A percentile compares a stretch with the other conserved stretches of the same genome.
phyloP scores from a whole-genome alignment of 1,140 invertebrate genomes.

The Microplitis demolitor region DNA sequence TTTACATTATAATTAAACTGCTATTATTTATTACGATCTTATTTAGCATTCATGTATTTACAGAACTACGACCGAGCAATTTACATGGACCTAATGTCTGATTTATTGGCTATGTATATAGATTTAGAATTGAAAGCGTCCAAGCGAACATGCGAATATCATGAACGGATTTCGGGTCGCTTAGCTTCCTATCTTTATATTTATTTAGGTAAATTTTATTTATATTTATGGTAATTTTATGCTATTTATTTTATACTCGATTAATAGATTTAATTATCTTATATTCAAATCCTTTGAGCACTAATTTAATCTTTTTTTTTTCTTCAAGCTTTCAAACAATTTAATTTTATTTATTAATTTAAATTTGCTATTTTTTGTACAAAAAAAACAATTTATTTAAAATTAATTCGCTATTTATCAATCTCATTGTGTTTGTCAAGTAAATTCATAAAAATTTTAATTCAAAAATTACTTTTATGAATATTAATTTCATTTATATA shows the following conservation, averaged over 20 bases:
- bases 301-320: too few relatives aligned
- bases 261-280: too few relatives aligned
- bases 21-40: background rate
- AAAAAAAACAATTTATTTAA: background rate
- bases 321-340: too few relatives aligned
- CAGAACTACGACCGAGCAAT: constrained; percentile 49
- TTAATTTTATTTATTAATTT: too few relatives aligned
- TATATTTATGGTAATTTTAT: background rate
- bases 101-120: constrained; percentile 59
- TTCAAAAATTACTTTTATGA: too few relatives aligned
- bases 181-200: constrained; percentile 56
- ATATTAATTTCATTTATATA: too few relatives aligned
- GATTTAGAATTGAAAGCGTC: constrained; percentile 61
- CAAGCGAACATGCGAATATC: constrained; percentile 50
- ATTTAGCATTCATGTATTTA: constrained; percentile 24
- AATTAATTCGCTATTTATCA: background rate
- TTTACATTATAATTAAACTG: too few relatives aligned
- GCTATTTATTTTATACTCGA: too few relatives aligned
- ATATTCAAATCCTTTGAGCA: too few relatives aligned
- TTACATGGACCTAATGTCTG: constrained; percentile 60
- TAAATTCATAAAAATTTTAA: too few relatives aligned
- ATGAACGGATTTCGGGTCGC: constrained; percentile 54
- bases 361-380: too few relatives aligned
- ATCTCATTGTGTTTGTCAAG: background rate
- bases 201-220: constrained; percentile 55